Conservation (phyloP, 2,888 invertebrate species). For the Carterocephalus palaemon region DNA sequence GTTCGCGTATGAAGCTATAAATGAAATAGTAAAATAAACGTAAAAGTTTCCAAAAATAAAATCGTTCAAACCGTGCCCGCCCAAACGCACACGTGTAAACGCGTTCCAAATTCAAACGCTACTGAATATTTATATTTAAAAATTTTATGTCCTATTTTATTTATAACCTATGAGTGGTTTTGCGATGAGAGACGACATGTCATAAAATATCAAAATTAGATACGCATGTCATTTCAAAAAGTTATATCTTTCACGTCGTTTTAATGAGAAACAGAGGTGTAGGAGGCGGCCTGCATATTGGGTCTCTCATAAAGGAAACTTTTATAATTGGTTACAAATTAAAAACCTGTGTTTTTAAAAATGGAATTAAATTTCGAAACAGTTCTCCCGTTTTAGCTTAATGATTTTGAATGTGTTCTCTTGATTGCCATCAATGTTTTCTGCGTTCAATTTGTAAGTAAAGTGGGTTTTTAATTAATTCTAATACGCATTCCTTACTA, state of each 20-base stretch:
- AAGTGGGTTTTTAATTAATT: no score
- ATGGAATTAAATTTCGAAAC: constrained; percentile 9
- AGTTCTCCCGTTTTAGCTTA: constrained; percentile 5
- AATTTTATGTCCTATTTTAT: constrained; percentile 26
- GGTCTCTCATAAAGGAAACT: constrained; percentile 2
- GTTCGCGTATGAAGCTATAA: constrained; percentile 8
- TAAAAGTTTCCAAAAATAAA: constrained; percentile 11
- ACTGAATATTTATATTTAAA: constrained; percentile 26
- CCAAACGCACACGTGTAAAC: constrained; percentile 15
- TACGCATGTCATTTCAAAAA: constrained; percentile 13
- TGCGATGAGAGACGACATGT: constrained; percentile 14
- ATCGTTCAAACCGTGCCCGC: constrained; percentile 15
- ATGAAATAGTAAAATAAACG: constrained; percentile 3
- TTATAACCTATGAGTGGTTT: constrained; percentile 20
- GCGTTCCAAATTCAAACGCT: constrained; percentile 20
- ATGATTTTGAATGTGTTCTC: constrained; percentile 5
- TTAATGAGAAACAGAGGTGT: constrained; percentile 18
- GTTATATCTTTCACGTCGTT: constrained; percentile 7
- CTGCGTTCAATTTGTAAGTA: no score
- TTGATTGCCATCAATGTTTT: constrained; percentile 11
- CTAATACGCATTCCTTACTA: no score
- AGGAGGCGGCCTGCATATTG: no score
- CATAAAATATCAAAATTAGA: constrained; percentile 13
- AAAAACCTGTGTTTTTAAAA: constrained; percentile 14
- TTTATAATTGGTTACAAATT: constrained; percentile 21